Evolutionary conservation across 2,113 vertebrate species (phyloP).

Genomic region (Podarcis cretensis): DNA sequence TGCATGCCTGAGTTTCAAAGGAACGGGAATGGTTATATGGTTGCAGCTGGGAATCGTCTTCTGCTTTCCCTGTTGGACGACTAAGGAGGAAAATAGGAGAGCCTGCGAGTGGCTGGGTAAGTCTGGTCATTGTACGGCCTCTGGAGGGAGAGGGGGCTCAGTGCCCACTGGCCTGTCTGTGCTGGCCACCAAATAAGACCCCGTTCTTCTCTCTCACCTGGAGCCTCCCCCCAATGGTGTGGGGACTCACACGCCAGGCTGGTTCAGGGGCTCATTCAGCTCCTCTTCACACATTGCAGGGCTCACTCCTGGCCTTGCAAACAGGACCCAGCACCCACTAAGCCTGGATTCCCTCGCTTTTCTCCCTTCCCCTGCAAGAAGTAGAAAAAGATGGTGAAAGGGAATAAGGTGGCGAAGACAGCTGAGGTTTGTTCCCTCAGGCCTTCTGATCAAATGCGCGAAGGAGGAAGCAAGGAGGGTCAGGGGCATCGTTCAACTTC

Average conservation of each 20-base stretch:
- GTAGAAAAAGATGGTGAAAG: neutral
- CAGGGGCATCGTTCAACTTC: neutral
- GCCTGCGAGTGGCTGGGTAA: constrained; percentile 33
- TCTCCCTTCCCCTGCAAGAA: too few relatives aligned
- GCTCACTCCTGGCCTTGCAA: neutral
- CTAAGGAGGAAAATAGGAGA: constrained; percentile 13
- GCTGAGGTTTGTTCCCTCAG: neutral
- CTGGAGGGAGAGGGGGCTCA: neutral
- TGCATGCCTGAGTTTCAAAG: neutral
- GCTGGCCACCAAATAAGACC: neutral
- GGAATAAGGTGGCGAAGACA: neutral
- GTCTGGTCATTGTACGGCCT: neutral
- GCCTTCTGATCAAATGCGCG: neutral
- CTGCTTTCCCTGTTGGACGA: neutral
- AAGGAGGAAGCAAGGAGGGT: too few relatives aligned
- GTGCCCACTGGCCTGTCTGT: neutral
- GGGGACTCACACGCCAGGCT: too few relatives aligned
- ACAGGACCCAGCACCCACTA: neutral
- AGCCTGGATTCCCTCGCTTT: neutral
- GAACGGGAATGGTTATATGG: neutral
- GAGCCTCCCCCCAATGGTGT: neutral
- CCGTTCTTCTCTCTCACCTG: neutral
- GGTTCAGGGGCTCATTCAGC: too few relatives aligned
- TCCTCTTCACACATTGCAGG: neutral
- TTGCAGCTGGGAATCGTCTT: neutral